These are phyloP conservation scores for Mesoligia furuncula DNA, from an alignment of 2,888 invertebrate genomes.

Conservation along the genomic window DNA sequence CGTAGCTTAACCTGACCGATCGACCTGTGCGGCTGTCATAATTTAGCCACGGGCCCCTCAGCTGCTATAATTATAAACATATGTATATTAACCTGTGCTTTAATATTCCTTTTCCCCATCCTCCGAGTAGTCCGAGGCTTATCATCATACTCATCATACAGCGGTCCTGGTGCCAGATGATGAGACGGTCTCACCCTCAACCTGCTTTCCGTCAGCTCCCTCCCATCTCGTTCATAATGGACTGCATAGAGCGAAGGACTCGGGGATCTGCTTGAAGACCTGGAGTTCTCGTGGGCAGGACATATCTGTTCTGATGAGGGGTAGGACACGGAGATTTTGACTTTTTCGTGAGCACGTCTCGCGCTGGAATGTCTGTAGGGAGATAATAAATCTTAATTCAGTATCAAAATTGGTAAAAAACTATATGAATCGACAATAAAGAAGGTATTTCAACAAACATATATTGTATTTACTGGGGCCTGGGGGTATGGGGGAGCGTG, in stretches of 20 bases:
- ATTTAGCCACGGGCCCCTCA: too few species aligned
- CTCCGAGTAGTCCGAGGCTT: conserved; percentile 90
- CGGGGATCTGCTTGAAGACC: conserved; percentile 83
- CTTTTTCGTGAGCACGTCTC: conserved; percentile 93
- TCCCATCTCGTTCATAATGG: conserved; percentile 92
- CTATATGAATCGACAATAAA: background rate
- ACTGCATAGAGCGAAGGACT: conserved; percentile 91
- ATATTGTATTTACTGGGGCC: background rate
- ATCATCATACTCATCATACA: conserved; percentile 87
- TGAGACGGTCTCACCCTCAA: conserved; percentile 89
- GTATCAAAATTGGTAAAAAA: background rate
- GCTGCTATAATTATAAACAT: too few species aligned
- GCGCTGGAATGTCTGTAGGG: conserved; percentile 91
- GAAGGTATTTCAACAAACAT: background rate
- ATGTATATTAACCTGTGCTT: conserved; percentile 92
- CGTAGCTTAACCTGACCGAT: too few species aligned
- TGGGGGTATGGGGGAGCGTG: background rate
- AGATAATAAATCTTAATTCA: background rate
- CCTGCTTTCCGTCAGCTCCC: conserved; percentile 91
- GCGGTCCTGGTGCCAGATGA: conserved; percentile 85
- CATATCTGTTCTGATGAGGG: conserved; percentile 94
- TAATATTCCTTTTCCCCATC: conserved; percentile 97
- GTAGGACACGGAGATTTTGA: conserved; percentile 96
- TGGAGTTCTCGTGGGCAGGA: conserved; percentile 82
- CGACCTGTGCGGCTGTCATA: too few species aligned